These are phyloP conservation scores for Callipepla californica DNA, from an alignment of 2,113 vertebrate genomes.

Conservation along the genomic window DNA sequence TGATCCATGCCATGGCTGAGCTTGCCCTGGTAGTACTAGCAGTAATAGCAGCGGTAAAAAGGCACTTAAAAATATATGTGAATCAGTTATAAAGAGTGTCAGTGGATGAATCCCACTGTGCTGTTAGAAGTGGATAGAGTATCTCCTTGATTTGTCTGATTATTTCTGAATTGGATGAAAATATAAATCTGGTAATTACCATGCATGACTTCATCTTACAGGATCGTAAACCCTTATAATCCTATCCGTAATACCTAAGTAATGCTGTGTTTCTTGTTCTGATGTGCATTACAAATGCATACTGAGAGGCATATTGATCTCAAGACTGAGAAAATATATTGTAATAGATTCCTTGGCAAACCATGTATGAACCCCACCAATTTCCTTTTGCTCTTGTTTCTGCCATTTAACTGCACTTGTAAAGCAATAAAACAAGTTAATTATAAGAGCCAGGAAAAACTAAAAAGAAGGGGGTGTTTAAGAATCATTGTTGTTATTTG, in stretches of 20 bases:
- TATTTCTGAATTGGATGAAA: background rate
- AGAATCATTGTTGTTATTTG: background rate
- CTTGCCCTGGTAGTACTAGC: background rate
- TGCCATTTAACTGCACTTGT: background rate
- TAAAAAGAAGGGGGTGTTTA: background rate
- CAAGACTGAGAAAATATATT: background rate
- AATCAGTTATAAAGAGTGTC: background rate
- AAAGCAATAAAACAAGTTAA: conserved; percentile 5
- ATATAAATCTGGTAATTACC: background rate
- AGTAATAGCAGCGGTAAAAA: background rate
- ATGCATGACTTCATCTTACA: background rate
- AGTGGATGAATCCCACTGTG: background rate
- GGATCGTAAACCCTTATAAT: background rate
- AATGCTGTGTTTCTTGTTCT: background rate
- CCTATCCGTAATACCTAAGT: background rate
- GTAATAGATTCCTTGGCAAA: background rate
- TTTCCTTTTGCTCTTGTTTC: background rate
- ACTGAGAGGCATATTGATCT: background rate
- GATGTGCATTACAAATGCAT: background rate
- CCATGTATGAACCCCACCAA: background rate
- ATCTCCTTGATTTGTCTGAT: background rate
- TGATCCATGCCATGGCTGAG: background rate
- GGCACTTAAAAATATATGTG: background rate
- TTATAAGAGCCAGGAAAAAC: conserved; percentile 4
- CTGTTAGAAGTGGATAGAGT: background rate